A percentile compares a stretch with the other conserved stretches of the same genome.
phyloP scores from a whole-genome alignment of 2,797 vertebrate species.

The Alcedo atthis region DNA sequence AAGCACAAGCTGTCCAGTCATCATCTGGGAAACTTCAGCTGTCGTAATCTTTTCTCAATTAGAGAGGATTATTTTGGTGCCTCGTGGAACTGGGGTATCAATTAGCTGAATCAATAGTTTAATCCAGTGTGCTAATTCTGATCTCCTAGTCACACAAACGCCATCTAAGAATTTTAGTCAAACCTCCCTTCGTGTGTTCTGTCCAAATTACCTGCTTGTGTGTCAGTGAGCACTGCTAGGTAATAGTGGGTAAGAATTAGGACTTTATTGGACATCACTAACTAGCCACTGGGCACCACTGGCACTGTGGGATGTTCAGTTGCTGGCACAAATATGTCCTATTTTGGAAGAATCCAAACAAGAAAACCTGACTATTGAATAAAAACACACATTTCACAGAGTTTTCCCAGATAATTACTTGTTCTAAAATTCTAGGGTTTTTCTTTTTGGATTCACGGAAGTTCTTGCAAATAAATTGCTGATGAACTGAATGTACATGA shows the following conservation, averaged over 20 bases:
- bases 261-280: not conserved
- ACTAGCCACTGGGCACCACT: not conserved
- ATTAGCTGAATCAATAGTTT: not conserved
- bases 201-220: not conserved
- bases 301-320: not conserved
- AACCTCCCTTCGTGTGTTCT: not conserved
- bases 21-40: not conserved
- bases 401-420: slow-evolving; percentile 21
- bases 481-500: slow-evolving; percentile 36
- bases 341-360: not conserved
- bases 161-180: not conserved
- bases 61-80: not conserved
- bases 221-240: not conserved
- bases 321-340: not conserved
- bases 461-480: slow-evolving; percentile 50
- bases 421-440: not conserved
- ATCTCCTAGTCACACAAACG: not conserved
- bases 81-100: not conserved
- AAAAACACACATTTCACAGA: not conserved
- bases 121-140: not conserved
- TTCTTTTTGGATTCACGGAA: slow-evolving; percentile 15
- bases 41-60: not conserved
- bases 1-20: not conserved
- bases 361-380: not conserved
- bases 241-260: not conserved